Base-by-base conservation (phyloP, 2,113 vertebrate genomes). In the Coryphaenoides rupestris region DNA sequence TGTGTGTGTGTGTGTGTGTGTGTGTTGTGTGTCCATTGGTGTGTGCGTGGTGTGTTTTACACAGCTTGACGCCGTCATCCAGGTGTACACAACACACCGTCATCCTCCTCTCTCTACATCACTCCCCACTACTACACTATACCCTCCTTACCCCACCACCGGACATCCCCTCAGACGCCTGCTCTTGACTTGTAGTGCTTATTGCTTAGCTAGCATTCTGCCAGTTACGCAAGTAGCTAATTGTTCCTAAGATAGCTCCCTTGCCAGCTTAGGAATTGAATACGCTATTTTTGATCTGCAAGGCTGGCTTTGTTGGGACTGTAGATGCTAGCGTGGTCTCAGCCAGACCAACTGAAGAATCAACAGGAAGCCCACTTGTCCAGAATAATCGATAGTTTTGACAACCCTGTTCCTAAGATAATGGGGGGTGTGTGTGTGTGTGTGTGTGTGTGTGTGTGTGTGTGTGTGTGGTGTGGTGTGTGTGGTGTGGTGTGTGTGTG, bases 31-130 rank as follows among this genome's bases (percentile, higher is more conserved):
- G 69, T 63, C 62, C 74, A n/a, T n/a, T n/a, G 67, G 66, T 70
- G 69, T 84, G 70, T 83, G 71, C 81, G 56, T 83, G 74, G 76
- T 73, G 69, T 81, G 80, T 73, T 74, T 83, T 74, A 62, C 73
- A 69, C 67, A 63, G 72, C 72, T 83, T 78, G 62, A 68, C 65
- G 53, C 55, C 67, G 2, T 79, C 67, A 77, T 84, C 68, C 66
- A 81, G 80, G 76, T 83, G n/a, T 59, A 73, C 49, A 56, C 58
- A 62, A 23, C 57, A 4, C 46, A n/a, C 60, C 66, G 55, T 50
- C 62, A 16, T 59, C 57, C 24, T 58, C 26, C n/a, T 45, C 45
- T n/a, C 3, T 45, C 4, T 15, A 4, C 12, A 15, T 57, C n/a
- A 5, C 10, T 9, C 13, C 6, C 33, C 33, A 12, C 33, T 2